Percentiles rank a stretch among this genome's conserved stretches.
These are phyloP conservation scores for Apogon talboti DNA, from an alignment of 2,797 vertebrate species.

Conservation along the genomic window DNA sequence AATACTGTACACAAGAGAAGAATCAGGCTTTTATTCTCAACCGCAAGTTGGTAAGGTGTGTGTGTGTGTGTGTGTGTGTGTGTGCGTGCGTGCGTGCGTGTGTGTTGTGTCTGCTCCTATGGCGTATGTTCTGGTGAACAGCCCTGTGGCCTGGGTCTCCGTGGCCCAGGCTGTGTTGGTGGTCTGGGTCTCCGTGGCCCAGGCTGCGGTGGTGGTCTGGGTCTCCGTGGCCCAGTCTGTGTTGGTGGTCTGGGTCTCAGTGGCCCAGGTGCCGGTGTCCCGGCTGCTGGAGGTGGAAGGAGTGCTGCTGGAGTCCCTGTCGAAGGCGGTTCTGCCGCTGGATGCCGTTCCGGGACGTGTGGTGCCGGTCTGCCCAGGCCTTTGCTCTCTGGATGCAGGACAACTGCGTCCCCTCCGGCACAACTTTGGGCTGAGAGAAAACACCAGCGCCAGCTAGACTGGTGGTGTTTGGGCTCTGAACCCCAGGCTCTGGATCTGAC, in stretches of 20 bases:
- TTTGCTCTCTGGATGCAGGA: conserved; percentile 85
- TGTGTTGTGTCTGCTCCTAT: too few species aligned
- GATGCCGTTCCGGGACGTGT: conserved; percentile 84
- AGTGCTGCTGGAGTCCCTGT: conserved; percentile 79
- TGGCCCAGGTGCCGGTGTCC: conserved; percentile 88
- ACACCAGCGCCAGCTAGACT: conserved; percentile 57
- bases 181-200: too few species aligned
- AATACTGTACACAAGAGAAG: neutral
- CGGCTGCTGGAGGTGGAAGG: conserved; percentile 90
- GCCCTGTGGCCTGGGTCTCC: too few species aligned
- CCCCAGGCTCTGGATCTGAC: conserved; percentile 62
- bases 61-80: conserved; percentile 3
- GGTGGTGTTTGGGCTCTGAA: conserved; percentile 48
- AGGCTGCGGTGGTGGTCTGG: conserved; percentile 4
- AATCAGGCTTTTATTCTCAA: conserved; percentile 16
- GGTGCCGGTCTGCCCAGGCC: conserved; percentile 78
- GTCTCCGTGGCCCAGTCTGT: neutral
- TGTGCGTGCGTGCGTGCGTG: too few species aligned
- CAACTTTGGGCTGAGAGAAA: conserved; percentile 73
- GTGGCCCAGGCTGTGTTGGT: too few species aligned
- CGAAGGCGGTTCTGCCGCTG: conserved; percentile 89
- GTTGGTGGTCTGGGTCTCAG: conserved; percentile 84
- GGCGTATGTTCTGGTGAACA: too few species aligned
- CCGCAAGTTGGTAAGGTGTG: neutral
- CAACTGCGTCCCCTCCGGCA: conserved; percentile 83